Evolutionary conservation across 1,140 invertebrate genomes (phyloP).

Genomic region (Drosophila ogumai): DNA sequence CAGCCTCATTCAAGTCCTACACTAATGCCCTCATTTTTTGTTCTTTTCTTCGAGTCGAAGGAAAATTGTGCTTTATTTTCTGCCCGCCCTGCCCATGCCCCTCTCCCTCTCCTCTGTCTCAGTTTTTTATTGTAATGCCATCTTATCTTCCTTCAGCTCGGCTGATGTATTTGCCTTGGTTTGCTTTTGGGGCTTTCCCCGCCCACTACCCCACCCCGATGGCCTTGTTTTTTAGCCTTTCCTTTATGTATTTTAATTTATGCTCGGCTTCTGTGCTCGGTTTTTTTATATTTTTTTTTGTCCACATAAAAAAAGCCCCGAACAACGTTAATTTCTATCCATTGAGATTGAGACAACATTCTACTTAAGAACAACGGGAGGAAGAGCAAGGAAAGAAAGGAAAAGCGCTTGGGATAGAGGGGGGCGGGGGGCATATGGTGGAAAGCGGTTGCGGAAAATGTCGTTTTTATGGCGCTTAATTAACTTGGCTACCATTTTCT

Average conservation of each 20-base stretch:
- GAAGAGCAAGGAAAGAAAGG: constrained; percentile 16
- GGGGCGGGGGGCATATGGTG: background rate
- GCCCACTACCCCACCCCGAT: constrained; percentile 2
- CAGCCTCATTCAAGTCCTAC: background rate
- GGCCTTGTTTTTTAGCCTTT: constrained; percentile 77
- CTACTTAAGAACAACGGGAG: constrained; percentile 58
- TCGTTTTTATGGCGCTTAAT: constrained; percentile 81
- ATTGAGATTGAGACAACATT: constrained; percentile 76
- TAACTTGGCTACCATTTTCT: constrained; percentile 79
- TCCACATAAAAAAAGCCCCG: constrained; percentile 22
- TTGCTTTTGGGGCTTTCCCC: constrained; percentile 17
- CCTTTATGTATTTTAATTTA: constrained; percentile 81
- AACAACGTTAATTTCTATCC: constrained; percentile 76
- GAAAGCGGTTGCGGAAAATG: constrained; percentile 41
- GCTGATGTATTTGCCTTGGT: constrained; percentile 68
- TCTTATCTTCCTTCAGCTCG: constrained; percentile 60
- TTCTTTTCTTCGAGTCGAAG: constrained; percentile 2
- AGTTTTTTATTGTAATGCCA: constrained; percentile 72
- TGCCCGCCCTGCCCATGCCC: background rate
- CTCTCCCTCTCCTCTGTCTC: constrained; percentile 1
- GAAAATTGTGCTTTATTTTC: constrained; percentile 28
- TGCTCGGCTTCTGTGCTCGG: constrained; percentile 54
- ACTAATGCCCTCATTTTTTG: background rate
- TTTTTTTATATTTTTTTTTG: constrained; percentile 28
- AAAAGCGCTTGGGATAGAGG: background rate